Conservation (phyloP, 2,797 vertebrate genomes). For the Columba guinea region DNA sequence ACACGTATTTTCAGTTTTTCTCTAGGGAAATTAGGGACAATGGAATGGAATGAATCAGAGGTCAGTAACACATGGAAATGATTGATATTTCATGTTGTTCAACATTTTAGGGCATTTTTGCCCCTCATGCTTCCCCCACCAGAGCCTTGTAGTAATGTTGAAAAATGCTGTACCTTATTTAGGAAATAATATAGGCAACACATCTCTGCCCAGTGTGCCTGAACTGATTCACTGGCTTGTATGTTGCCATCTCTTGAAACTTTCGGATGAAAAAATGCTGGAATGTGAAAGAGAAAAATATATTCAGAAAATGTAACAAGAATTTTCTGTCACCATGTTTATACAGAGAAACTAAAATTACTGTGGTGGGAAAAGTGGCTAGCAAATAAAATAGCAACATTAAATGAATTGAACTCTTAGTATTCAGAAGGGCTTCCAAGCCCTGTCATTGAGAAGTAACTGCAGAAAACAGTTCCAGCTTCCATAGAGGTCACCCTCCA, state of each 20-base stretch:
- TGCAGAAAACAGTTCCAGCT: background rate
- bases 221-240: background rate
- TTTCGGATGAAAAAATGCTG: background rate
- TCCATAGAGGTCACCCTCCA: background rate
- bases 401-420: background rate
- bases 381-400: background rate
- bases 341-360: background rate
- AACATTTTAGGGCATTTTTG: background rate
- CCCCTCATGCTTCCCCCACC: too few relatives aligned
- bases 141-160: too few relatives aligned
- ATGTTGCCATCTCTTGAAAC: background rate
- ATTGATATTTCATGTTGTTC: background rate
- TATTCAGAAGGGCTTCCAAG: background rate
- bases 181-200: background rate
- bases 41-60: background rate
- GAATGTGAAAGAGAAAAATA: background rate
- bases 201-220: background rate
- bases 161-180: background rate
- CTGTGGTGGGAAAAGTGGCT: background rate
- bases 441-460: background rate
- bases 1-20: background rate
- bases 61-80: background rate
- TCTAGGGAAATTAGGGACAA: background rate
- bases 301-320: background rate
- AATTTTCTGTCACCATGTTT: background rate